phyloP scores from a whole-genome alignment of 2,797 vertebrate genomes.

The Heteromormyrus szaboi region DNA sequence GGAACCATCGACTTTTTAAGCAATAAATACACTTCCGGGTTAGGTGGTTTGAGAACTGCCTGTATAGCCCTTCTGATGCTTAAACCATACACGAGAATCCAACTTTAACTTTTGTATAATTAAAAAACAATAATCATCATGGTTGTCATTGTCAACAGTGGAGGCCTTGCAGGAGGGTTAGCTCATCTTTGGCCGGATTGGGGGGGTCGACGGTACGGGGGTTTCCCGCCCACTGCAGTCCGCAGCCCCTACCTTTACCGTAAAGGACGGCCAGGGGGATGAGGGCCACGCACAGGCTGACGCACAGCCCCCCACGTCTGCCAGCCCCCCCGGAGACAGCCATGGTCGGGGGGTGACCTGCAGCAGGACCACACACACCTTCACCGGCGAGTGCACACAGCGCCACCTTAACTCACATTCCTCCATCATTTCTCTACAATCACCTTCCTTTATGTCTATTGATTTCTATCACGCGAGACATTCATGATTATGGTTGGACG shows the following conservation, averaged over 20 bases:
- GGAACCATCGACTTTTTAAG: constrained; percentile 48
- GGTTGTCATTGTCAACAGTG: not conserved
- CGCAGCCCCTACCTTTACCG: constrained; percentile 44
- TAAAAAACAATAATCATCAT: not conserved
- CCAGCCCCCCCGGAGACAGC: constrained; percentile 22
- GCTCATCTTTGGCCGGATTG: not conserved
- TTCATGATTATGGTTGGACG: not conserved
- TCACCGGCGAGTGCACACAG: not conserved
- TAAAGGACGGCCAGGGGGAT: constrained; percentile 42
- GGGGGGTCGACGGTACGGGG: no score
- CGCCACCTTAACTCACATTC: not conserved
- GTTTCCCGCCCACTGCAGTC: not conserved
- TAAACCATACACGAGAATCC: not conserved
- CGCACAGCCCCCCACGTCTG: constrained; percentile 28
- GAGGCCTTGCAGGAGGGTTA: not conserved
- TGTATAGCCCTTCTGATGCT: not conserved
- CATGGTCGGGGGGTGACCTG: constrained; percentile 39
- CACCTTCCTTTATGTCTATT: not conserved
- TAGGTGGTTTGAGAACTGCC: constrained; percentile 23
- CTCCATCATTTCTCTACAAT: not conserved
- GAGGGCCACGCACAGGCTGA: constrained; percentile 28
- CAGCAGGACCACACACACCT: not conserved
- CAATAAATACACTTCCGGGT: constrained; percentile 66
- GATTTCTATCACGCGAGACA: not conserved
- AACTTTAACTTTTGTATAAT: not conserved